Evolutionary conservation across 2,113 vertebrate genomes (phyloP).

Genomic region (Octodon degus): DNA sequence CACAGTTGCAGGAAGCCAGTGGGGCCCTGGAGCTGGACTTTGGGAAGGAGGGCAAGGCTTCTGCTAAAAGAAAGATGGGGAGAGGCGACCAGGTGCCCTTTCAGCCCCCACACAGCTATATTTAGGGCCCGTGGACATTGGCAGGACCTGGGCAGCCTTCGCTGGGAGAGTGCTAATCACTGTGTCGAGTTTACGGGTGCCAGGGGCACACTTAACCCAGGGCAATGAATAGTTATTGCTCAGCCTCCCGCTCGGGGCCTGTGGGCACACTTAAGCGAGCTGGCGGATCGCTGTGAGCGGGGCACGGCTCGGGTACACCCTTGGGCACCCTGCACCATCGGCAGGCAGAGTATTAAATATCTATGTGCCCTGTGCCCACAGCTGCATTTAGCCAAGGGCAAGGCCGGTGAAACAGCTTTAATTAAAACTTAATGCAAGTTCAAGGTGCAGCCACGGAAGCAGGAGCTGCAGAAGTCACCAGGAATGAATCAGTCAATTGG

Average conservation of each 20-base stretch:
- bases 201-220: constrained; percentile 86
- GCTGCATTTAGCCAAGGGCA: constrained; percentile 84
- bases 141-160: constrained; percentile 80
- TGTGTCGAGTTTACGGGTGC: constrained; percentile 81
- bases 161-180: constrained; percentile 82
- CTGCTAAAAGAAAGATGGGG: constrained; percentile 1
- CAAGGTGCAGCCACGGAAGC: constrained; percentile 77
- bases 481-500: constrained; percentile 80
- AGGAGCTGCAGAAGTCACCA: constrained; percentile 59
- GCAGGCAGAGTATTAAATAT: constrained; percentile 83
- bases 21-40: neutral
- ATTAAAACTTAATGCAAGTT: constrained; percentile 84
- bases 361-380: constrained; percentile 76
- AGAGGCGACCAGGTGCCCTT: neutral
- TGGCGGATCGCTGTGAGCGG: constrained; percentile 70
- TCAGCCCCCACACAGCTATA: constrained; percentile 75
- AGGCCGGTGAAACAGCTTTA: constrained; percentile 82
- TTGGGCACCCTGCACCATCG: constrained; percentile 78
- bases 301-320: constrained; percentile 83
- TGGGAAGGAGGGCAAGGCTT: neutral
- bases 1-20: neutral
- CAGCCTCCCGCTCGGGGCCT: constrained; percentile 82
- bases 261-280: constrained; percentile 84
- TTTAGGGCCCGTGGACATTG: constrained; percentile 80
- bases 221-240: constrained; percentile 87